Evolutionary conservation across 2,888 invertebrate species (phyloP).

Genomic region (Bruchidius siliquastri): DNA sequence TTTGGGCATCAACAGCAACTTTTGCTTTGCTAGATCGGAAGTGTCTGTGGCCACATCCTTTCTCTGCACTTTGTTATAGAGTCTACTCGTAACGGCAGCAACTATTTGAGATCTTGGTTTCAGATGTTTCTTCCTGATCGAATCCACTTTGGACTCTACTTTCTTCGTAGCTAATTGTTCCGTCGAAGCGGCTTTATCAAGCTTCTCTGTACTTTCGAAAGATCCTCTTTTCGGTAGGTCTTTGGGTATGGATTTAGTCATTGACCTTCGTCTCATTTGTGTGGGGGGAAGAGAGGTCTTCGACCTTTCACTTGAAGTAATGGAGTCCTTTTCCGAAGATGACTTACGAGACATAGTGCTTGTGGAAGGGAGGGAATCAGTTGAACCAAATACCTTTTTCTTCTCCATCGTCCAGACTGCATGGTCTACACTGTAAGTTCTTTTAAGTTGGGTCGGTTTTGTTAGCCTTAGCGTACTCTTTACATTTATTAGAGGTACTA

Average conservation of each 20-base stretch:
- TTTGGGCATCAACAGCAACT: constrained; percentile 25
- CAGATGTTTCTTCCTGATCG: constrained; percentile 33
- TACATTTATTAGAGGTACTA: constrained; percentile 42
- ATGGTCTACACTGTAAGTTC: constrained; percentile 38
- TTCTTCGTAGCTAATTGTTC: constrained; percentile 26
- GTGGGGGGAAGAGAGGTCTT: constrained; percentile 13
- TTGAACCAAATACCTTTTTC: constrained; percentile 29
- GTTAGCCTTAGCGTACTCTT: constrained; percentile 27
- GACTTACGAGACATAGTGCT: constrained; percentile 17
- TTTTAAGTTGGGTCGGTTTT: constrained; percentile 28
- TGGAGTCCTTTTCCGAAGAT: constrained; percentile 15
- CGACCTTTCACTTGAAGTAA: constrained; percentile 4
- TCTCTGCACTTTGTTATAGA: constrained; percentile 60
- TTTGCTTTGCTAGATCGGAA: constrained; percentile 25
- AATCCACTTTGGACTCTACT: constrained; percentile 34
- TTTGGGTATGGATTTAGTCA: constrained; percentile 28
- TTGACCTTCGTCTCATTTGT: constrained; percentile 28
- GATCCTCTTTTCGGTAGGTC: constrained; percentile 15
- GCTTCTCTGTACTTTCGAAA: constrained; percentile 16
- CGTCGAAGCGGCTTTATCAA: constrained; percentile 29
- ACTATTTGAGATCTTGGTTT: constrained; percentile 63
- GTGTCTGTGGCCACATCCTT: constrained; percentile 46
- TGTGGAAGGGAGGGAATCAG: constrained; percentile 27
- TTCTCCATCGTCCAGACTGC: constrained; percentile 27
- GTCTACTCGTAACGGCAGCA: constrained; percentile 64